phyloP scores from a whole-genome alignment of 2,113 vertebrate genomes.

The Mystacornis crossleyi region DNA sequence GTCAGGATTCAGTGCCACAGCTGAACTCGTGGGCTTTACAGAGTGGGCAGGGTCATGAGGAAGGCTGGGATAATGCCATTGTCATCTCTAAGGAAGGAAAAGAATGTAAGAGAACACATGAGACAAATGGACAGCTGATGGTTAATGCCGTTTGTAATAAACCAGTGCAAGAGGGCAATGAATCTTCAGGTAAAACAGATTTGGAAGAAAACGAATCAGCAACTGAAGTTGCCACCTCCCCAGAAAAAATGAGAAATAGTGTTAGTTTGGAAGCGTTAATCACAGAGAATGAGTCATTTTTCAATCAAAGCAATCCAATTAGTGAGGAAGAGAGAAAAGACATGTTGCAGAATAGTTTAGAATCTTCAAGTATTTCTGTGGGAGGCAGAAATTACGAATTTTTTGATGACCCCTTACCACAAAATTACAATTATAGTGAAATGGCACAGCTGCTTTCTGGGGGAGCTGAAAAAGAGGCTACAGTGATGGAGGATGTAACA shows the following conservation, averaged over 20 bases:
- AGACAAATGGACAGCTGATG: slow-evolving; percentile 16
- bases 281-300: background rate
- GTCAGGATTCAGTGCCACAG: slow-evolving; percentile 42
- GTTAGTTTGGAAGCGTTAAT: background rate
- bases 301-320: background rate
- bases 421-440: background rate
- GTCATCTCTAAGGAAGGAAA: background rate
- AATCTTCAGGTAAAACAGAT: background rate
- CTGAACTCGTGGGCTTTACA: slow-evolving; percentile 21
- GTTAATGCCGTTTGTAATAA: slow-evolving; percentile 47
- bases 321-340: background rate
- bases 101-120: background rate
- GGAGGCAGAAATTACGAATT: background rate
- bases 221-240: background rate
- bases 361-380: background rate
- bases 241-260: background rate
- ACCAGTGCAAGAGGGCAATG: slow-evolving; percentile 6
- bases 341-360: background rate
- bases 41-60: background rate
- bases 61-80: slow-evolving; percentile 9
- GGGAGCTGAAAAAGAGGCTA: background rate
- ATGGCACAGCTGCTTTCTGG: background rate
- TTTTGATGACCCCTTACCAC: background rate
- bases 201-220: background rate
- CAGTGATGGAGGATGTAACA: background rate